phyloP scores from a whole-genome alignment of 1,140 invertebrate genomes.

The Pygmarrhopalites habei region DNA sequence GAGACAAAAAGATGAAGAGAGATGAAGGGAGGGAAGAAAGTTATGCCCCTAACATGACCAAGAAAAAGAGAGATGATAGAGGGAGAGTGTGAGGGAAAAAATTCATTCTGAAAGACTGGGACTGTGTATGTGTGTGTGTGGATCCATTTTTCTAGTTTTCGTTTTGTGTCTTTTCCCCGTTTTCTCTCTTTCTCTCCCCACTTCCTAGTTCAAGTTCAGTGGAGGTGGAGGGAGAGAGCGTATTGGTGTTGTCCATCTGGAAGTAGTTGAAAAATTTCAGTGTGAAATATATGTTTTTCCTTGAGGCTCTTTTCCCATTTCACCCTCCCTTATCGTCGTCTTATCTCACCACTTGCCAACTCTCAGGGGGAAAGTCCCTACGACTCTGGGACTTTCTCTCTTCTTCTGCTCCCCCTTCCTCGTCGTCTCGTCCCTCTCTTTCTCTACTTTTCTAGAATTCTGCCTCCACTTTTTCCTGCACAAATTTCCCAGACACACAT shows the following conservation, averaged over 20 bases:
- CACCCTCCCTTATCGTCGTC: conserved; percentile 17
- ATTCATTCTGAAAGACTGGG: no score
- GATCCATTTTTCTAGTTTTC: not conserved
- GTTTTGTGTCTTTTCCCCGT: not conserved
- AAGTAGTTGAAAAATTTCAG: not conserved
- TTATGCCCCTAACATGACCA: conserved; percentile 1
- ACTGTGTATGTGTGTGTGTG: no score
- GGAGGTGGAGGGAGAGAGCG: not conserved
- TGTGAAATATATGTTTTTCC: conserved; percentile 24
- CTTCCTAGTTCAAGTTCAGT: not conserved
- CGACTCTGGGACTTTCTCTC: not conserved
- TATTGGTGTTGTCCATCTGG: not conserved
- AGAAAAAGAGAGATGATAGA: not conserved
- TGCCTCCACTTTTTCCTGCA: no score
- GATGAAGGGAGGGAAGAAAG: not conserved
- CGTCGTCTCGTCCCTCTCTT: no score
- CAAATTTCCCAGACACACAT: no score
- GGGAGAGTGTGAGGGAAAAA: no score
- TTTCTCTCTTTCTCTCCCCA: not conserved
- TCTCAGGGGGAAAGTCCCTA: conserved; percentile 19
- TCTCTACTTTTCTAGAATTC: no score
- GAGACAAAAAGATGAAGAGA: not conserved
- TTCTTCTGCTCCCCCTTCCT: no score
- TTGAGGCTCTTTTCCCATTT: conserved; percentile 15
- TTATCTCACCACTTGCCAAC: conserved; percentile 24